Conservation (phyloP, 2,888 invertebrate genomes). For the Luffia ferchaultella region DNA sequence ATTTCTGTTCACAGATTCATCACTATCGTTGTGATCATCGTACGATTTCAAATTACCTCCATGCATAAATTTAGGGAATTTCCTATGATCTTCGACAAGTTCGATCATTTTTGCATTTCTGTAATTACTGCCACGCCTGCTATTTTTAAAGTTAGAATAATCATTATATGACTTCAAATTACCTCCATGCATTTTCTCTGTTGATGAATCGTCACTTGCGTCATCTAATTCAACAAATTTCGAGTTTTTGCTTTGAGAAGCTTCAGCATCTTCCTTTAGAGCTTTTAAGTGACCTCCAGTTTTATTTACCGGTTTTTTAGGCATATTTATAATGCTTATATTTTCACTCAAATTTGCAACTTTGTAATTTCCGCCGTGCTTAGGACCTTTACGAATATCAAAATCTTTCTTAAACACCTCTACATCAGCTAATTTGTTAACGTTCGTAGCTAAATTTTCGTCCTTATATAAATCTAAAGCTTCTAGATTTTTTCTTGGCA, state of each 20-base stretch:
- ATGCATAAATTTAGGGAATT: slow-evolving; percentile 21
- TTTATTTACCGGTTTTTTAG: slow-evolving; percentile 16
- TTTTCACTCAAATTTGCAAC: slow-evolving; percentile 12
- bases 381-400: slow-evolving; percentile 36
- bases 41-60: slow-evolving; percentile 31
- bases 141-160: slow-evolving; percentile 13
- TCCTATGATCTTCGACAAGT: slow-evolving; percentile 13
- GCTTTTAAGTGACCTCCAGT: slow-evolving; percentile 14
- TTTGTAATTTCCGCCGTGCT: slow-evolving; percentile 56
- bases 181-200: slow-evolving; percentile 22
- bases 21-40: slow-evolving; percentile 19
- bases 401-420: slow-evolving; percentile 47
- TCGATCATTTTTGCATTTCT: slow-evolving; percentile 28
- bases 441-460: slow-evolving; percentile 44
- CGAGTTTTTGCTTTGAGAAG: slow-evolving; percentile 33
- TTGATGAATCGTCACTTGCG: not conserved
- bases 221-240: not conserved
- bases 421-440: slow-evolving; percentile 47
- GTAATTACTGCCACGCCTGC: slow-evolving; percentile 19
- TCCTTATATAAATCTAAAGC: slow-evolving; percentile 45
- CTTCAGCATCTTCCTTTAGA: slow-evolving; percentile 26
- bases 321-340: slow-evolving; percentile 20
- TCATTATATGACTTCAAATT: slow-evolving; percentile 25
- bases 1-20: not conserved
- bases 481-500: slow-evolving; percentile 34